Conservation (phyloP, 1,140 invertebrate genomes). For the Cryptotermes secundus region DNA sequence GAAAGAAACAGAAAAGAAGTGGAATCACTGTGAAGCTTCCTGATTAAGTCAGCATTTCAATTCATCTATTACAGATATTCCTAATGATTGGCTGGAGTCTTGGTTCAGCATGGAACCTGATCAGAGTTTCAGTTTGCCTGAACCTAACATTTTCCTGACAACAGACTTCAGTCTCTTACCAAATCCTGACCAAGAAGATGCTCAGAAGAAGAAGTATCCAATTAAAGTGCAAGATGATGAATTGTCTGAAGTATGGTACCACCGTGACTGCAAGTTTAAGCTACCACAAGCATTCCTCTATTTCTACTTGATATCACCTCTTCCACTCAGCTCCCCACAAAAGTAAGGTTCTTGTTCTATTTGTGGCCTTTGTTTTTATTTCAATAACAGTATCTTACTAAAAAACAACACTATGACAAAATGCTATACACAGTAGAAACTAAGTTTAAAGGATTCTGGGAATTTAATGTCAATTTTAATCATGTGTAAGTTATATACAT, state of each 20-base stretch:
- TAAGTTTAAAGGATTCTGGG: too few species aligned
- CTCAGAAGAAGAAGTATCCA: slow-evolving; percentile 52
- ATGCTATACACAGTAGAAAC: too few species aligned
- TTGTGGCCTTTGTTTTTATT: too few species aligned
- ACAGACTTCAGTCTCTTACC: slow-evolving; percentile 27
- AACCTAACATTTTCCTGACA: slow-evolving; percentile 76
- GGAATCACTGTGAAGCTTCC: too few species aligned
- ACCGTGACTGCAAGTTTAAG: slow-evolving; percentile 80
- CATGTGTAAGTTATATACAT: too few species aligned
- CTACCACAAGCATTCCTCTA: slow-evolving; percentile 77
- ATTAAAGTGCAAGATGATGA: slow-evolving; percentile 60
- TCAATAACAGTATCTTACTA: too few species aligned
- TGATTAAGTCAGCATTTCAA: too few species aligned
- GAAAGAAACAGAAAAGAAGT: too few species aligned
- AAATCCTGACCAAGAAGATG: slow-evolving; percentile 16
- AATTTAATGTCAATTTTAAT: too few species aligned
- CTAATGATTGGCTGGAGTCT: slow-evolving; percentile 58
- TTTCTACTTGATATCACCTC: slow-evolving; percentile 71
- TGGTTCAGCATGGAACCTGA: slow-evolving; percentile 27
- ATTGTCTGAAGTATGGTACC: slow-evolving; percentile 78
- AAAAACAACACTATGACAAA: too few species aligned
- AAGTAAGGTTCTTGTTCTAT: slow-evolving; percentile 1
- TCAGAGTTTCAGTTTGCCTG: slow-evolving; percentile 27
- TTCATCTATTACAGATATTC: slow-evolving; percentile 49
- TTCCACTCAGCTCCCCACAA: slow-evolving; percentile 50